Conservation (phyloP, 2,113 vertebrate species). For the Illadopsis cleaveri region DNA sequence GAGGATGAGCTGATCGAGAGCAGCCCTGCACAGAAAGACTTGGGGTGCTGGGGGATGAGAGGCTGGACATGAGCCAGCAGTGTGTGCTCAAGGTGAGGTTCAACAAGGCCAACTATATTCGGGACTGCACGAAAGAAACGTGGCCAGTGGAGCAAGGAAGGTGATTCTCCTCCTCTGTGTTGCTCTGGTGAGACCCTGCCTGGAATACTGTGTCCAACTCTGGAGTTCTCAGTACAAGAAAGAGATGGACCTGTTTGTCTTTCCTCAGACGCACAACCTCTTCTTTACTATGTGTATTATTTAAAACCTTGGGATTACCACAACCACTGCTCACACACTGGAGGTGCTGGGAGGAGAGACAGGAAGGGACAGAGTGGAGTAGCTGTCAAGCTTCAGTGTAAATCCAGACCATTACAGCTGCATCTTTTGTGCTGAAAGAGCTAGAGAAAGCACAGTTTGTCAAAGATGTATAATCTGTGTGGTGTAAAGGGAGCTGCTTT, state of each 20-base stretch:
- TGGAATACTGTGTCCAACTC: neutral
- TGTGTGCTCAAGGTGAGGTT: neutral
- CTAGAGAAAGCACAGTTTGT: neutral
- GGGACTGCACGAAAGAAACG: accelerated
- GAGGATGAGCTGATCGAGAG: neutral
- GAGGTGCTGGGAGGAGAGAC: neutral
- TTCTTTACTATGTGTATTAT: neutral
- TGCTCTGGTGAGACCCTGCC: neutral
- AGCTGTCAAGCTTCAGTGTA: neutral
- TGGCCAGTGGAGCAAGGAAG: neutral
- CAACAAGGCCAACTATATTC: neutral
- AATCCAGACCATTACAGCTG: neutral
- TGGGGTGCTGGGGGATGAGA: neutral
- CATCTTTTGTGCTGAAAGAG: neutral
- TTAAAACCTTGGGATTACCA: neutral
- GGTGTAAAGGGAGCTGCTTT: neutral
- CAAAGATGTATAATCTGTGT: neutral
- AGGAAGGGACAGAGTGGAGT: neutral
- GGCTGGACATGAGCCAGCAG: neutral
- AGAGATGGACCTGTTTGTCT: neutral
- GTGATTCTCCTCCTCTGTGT: neutral
- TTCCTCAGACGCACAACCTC: neutral
- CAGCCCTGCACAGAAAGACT: neutral
- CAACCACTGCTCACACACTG: neutral
- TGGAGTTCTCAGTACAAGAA: neutral